phyloP scores from a whole-genome alignment of 1,140 invertebrate species.

The Holcopasites calliopsidis region DNA sequence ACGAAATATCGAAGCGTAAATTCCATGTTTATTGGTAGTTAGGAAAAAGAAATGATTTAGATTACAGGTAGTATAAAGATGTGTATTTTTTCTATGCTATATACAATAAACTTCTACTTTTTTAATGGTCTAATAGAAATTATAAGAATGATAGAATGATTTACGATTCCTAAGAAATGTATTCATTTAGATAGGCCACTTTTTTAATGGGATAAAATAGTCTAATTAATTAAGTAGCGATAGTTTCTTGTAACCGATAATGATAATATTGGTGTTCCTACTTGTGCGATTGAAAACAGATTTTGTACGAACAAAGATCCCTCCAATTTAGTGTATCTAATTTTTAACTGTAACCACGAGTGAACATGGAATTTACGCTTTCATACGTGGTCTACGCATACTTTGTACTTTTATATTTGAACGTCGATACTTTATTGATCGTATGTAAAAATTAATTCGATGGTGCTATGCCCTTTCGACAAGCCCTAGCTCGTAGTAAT shows the following conservation, averaged over 20 bases:
- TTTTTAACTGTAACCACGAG: not conserved
- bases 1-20: slow-evolving; percentile 8
- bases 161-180: slow-evolving; percentile 14
- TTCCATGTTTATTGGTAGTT: slow-evolving; percentile 2
- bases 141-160: slow-evolving; percentile 19
- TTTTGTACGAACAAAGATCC: slow-evolving; percentile 16
- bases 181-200: slow-evolving; percentile 23
- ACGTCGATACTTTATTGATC: slow-evolving; percentile 14
- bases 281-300: slow-evolving; percentile 1
- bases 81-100: slow-evolving; percentile 18
- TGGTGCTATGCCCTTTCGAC: slow-evolving; percentile 37
- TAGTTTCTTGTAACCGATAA: slow-evolving; percentile 33
- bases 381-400: not conserved
- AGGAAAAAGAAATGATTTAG: not conserved
- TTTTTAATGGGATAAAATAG: not conserved
- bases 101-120: slow-evolving; percentile 18
- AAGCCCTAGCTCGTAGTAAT: slow-evolving; percentile 10
- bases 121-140: slow-evolving; percentile 11
- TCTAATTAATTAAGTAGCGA: slow-evolving; percentile 11
- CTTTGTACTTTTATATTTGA: slow-evolving; percentile 44
- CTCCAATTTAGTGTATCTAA: slow-evolving; percentile 10
- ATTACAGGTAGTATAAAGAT: slow-evolving; percentile 22
- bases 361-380: slow-evolving; percentile 15
- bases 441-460: slow-evolving; percentile 21
- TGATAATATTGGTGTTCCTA: slow-evolving; percentile 27